Evolutionary conservation across 2,113 vertebrate genomes (phyloP).

Genomic region (Stigmatopora argus): DNA sequence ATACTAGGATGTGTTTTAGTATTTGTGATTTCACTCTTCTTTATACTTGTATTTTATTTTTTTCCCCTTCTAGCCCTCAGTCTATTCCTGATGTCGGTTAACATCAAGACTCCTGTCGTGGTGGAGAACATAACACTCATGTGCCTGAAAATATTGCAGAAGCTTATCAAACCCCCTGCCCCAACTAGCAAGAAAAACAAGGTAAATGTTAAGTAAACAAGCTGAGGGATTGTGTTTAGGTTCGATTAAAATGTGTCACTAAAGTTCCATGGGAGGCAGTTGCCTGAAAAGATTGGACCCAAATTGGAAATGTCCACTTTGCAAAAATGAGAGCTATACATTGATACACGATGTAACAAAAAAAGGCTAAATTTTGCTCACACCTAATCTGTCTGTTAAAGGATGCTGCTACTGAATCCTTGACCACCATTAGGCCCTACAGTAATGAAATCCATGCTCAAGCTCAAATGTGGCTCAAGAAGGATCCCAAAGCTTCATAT

Average conservation of each 20-base stretch:
- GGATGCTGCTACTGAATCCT: conserved; percentile 87
- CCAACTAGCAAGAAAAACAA: conserved; percentile 99
- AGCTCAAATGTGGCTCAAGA: conserved; percentile 96
- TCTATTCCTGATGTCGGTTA: conserved; percentile 96
- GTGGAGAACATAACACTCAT: conserved; percentile 98
- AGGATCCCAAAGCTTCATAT: conserved; percentile 93
- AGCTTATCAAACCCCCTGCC: conserved; percentile 92
- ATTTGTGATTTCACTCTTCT: background rate
- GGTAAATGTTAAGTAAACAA: conserved; percentile 59
- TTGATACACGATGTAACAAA: background rate
- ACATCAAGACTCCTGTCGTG: conserved; percentile 97
- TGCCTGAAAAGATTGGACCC: background rate
- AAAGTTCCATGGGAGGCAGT: background rate
- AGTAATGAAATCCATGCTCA: conserved; percentile 98
- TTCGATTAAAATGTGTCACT: background rate
- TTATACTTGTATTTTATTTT: background rate
- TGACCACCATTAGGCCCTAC: conserved; percentile 95
- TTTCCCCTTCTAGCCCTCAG: conserved; percentile 77
- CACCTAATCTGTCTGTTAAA: conserved; percentile 41
- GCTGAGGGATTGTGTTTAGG: background rate
- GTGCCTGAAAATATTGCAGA: conserved; percentile 96
- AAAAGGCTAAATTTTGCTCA: background rate
- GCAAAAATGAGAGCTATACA: background rate
- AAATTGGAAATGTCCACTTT: background rate
- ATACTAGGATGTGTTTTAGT: background rate